Conservation (phyloP, 2,113 vertebrate genomes). For the Sakesphorus luctuosus region DNA sequence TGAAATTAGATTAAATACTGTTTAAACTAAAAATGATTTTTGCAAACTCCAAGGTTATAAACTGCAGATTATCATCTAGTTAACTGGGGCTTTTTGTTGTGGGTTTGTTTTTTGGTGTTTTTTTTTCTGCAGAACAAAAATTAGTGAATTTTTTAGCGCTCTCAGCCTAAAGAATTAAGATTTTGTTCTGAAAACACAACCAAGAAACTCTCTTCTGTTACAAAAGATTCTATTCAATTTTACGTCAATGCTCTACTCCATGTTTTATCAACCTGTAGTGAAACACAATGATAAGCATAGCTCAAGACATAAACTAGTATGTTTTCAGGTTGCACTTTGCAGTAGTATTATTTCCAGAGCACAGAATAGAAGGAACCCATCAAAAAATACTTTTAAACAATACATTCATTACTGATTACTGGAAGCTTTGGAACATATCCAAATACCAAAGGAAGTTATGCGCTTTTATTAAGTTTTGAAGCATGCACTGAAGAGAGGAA, state of each 20-base stretch:
- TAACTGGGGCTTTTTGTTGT: background rate
- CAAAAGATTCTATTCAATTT: slow-evolving; percentile 38
- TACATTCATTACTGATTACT: background rate
- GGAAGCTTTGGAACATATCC: background rate
- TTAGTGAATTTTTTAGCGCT: background rate
- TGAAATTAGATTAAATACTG: slow-evolving; percentile 55
- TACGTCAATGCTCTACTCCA: background rate
- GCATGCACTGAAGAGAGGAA: background rate
- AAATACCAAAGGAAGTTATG: background rate
- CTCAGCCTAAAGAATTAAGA: slow-evolving; percentile 39
- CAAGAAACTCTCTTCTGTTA: background rate
- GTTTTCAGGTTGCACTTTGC: background rate
- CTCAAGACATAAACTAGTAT: slow-evolving; percentile 21
- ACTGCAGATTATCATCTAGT: slow-evolving; percentile 51
- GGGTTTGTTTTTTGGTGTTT: background rate
- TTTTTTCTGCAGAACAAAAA: slow-evolving; percentile 35
- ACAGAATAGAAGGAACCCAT: background rate
- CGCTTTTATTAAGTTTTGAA: background rate
- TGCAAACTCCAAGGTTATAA: slow-evolving; percentile 21
- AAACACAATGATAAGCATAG: slow-evolving; percentile 39
- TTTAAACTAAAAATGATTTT: slow-evolving; percentile 48
- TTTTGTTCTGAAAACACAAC: slow-evolving; percentile 47
- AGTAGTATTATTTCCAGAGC: background rate
- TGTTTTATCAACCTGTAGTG: slow-evolving; percentile 30
- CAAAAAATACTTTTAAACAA: background rate